A percentile compares a stretch with the other conserved stretches of the same genome.
Conservation (phyloP, 92 coral and sea anemone genomes). For the Metridium senile region DNA sequence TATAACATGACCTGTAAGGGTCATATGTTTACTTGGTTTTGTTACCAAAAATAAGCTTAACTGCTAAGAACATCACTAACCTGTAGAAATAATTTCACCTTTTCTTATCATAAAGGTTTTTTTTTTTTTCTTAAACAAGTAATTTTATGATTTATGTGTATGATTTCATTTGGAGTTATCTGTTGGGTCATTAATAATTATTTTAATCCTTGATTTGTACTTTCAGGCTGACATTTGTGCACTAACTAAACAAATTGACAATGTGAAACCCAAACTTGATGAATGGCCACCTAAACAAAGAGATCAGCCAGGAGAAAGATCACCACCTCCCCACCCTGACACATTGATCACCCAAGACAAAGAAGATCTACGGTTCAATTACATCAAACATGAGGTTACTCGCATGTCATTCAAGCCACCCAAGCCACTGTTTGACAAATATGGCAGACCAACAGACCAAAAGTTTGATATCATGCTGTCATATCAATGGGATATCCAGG, state of each 20-base stretch:
- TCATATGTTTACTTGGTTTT: no score
- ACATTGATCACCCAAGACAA: constrained; percentile 39
- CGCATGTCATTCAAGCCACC: constrained; percentile 82
- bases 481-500: constrained; percentile 79
- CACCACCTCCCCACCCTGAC: constrained; percentile 49
- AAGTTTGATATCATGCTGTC: constrained; percentile 84
- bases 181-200: no score
- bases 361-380: constrained; percentile 54
- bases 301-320: constrained; percentile 36
- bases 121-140: no score
- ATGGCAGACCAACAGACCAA: constrained; percentile 73
- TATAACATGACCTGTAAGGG: no score
- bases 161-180: no score
- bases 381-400: constrained; percentile 74
- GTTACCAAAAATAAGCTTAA: no score
- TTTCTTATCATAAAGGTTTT: no score
- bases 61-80: no score
- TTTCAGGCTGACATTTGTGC: constrained; percentile 61
- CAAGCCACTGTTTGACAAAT: constrained; percentile 76
- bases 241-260: constrained; percentile 58
- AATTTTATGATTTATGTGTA: no score
- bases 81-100: no score
- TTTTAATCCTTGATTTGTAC: no score
- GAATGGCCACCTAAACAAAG: constrained; percentile 74
- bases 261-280: constrained; percentile 49